These are phyloP conservation scores for Teleogryllus occipitalis DNA, from an alignment of 1,140 invertebrate species.

Conservation along the genomic window DNA sequence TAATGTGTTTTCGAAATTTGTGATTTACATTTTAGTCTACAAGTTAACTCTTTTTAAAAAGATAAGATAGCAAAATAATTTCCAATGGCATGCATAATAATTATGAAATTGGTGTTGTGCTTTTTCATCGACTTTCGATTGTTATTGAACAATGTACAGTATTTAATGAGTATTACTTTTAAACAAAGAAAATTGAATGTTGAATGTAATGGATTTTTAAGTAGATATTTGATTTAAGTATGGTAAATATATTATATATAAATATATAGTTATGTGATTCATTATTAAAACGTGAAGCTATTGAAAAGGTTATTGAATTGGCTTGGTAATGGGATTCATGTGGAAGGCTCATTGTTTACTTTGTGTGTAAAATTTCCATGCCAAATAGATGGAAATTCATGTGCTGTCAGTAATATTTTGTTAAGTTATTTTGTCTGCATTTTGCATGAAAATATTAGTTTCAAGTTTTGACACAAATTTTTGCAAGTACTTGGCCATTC, in stretches of 20 bases:
- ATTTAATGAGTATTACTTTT: conserved; percentile 10
- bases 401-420: neutral
- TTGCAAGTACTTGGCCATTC: too few species aligned
- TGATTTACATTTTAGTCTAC: conserved; percentile 1
- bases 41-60: neutral
- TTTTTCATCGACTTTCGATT: conserved; percentile 3
- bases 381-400: neutral
- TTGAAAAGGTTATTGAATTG: neutral
- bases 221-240: neutral
- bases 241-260: neutral
- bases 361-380: neutral
- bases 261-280: neutral
- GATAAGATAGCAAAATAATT: neutral
- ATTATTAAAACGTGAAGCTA: neutral
- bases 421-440: neutral
- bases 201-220: neutral
- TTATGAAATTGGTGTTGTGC: conserved; percentile 11
- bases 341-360: conserved; percentile 1
- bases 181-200: neutral
- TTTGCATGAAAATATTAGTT: too few species aligned
- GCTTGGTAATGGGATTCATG: neutral
- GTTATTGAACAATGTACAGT: conserved; percentile 3
- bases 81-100: neutral
- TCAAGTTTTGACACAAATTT: too few species aligned
- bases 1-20: neutral